Conservation (phyloP, 1,140 invertebrate genomes). For the Macrocentrus cingulum region DNA sequence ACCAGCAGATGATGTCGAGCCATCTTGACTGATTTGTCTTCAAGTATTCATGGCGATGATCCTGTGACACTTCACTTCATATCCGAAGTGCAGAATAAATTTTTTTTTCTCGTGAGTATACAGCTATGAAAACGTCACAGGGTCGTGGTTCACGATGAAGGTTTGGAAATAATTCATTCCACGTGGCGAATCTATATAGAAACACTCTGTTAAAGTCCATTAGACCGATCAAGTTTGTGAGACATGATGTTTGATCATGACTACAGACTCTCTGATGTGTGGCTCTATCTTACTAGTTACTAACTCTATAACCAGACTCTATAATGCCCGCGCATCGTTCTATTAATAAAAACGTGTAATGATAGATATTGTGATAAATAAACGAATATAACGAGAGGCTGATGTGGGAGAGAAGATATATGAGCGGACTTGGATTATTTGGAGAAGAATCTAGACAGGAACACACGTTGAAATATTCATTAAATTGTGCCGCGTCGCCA, state of each 20-base stretch:
- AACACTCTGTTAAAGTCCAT: slow-evolving; percentile 3
- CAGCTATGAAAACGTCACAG: background rate
- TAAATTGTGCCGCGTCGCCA: no score
- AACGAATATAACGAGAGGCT: no score
- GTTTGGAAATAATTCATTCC: background rate
- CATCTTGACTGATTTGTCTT: no score
- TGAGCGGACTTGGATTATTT: background rate
- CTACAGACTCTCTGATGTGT: no score
- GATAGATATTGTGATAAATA: background rate
- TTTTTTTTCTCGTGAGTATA: no score
- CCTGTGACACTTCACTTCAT: no score
- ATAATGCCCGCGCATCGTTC: no score
- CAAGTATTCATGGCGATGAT: no score
- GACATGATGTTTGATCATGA: background rate
- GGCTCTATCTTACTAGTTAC: no score
- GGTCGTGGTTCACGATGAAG: background rate
- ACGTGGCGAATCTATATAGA: slow-evolving; percentile 2
- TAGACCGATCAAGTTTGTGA: background rate
- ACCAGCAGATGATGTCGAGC: no score
- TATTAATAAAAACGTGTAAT: background rate
- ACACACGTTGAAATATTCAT: slow-evolving; percentile 1
- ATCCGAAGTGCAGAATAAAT: background rate
- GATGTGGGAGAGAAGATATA: no score
- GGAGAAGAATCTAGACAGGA: background rate
- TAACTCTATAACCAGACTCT: no score